Base-by-base conservation (phyloP, 2,888 invertebrate species). In the Lutraria lutraria region DNA sequence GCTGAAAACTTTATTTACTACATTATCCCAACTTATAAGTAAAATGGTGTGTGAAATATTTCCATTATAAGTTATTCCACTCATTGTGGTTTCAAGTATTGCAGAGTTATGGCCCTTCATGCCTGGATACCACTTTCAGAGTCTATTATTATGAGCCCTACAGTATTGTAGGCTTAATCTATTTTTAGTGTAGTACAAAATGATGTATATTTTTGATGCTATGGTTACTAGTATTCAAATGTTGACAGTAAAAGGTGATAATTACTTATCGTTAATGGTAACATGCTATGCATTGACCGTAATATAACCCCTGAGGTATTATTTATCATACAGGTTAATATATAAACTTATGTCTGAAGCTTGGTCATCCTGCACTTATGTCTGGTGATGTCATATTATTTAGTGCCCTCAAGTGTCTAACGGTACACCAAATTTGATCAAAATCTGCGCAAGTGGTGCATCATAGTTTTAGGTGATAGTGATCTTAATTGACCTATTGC, bases 151-250 rank as follows among this genome's bases (percentile, higher is more conserved):
- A 43, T 2, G 4, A 43, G 43, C 43, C 8, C 43, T 4, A 2
- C 43, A 43, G 8, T 43, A 43, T 43, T 4, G 43, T 43, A 43
- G 43, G 8, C 8, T 43, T 43, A 2, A 43, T 43, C 8, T 8
- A 43, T 43, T 43, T 43, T 43, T 2, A 43, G 43, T 8, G 8
- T 4, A 43, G 43, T 43, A 43, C 8, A 8, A n/a, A 4, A 43
- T 43, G 43, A 43, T 43, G 43, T 56, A 19, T 56, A 56, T 19
- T 19, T 56, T 15, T 16, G 56, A 56, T 12, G n/a, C 63, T 63
- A 76, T 34, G 19, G 34, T 76, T 31, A 76, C 31, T 76, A 76
- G 31, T 76, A 76, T 76, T 76, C 76, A 34, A 76, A 76, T 76
- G 15, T 31, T 13, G 76, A 76, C 76, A 34, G 76, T 76, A 31